These are phyloP conservation scores for Catagonus wagneri DNA, from an alignment of 2,113 vertebrate genomes.

Conservation along the genomic window DNA sequence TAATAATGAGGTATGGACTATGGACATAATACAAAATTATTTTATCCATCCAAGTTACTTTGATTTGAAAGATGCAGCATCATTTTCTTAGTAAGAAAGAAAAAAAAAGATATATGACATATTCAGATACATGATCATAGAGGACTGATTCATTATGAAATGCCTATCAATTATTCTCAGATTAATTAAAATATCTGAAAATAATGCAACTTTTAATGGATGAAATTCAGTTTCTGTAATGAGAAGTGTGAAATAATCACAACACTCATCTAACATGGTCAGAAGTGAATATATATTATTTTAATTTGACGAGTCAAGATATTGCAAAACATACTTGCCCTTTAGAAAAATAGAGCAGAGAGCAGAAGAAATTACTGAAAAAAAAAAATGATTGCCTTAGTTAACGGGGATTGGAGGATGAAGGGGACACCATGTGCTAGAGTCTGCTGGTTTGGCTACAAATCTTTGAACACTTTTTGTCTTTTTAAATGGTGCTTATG, in stretches of 20 bases:
- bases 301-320: background rate
- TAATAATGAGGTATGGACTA: background rate
- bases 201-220: background rate
- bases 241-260: background rate
- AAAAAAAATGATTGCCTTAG: background rate
- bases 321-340: background rate
- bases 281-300: background rate
- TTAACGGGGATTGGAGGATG: background rate
- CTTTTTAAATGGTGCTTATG: background rate
- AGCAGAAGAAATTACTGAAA: background rate
- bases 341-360: background rate
- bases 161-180: background rate
- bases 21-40: background rate
- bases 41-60: background rate
- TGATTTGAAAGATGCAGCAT: background rate
- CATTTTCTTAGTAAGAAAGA: background rate
- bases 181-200: conserved; percentile 1
- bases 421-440: background rate
- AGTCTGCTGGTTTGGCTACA: background rate
- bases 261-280: background rate
- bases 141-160: background rate
- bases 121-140: too few relatives aligned
- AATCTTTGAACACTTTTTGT: background rate
- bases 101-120: background rate
- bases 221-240: background rate